Percentiles rank a stretch among this genome's conserved stretches.
Conservation (phyloP, 2,797 vertebrate genomes). For the Myotis pilosus region DNA sequence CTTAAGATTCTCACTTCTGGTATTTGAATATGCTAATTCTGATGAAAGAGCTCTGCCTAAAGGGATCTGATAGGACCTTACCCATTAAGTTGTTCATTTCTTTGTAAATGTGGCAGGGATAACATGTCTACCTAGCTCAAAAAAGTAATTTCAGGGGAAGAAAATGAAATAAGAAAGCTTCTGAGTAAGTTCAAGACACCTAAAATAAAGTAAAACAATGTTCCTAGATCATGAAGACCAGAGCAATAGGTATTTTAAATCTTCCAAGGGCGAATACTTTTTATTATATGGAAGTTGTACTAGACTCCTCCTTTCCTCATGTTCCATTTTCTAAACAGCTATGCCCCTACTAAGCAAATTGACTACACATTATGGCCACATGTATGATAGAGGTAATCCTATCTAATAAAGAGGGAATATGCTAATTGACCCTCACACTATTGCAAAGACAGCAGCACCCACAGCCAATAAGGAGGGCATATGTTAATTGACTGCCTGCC, state of each 20-base stretch:
- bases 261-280: constrained; percentile 34
- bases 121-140: background rate
- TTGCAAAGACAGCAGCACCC: too few relatives aligned
- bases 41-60: background rate
- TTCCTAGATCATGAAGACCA: constrained; percentile 40
- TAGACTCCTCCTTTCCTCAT: constrained; percentile 10
- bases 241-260: background rate
- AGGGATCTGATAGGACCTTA: background rate
- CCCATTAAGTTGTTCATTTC: background rate
- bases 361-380: constrained; percentile 36
- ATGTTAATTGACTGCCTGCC: too few relatives aligned
- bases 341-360: constrained; percentile 69
- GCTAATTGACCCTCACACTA: too few relatives aligned
- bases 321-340: constrained; percentile 52
- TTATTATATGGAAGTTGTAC: constrained; percentile 5
- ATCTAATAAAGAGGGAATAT: too few relatives aligned
- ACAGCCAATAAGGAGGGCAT: too few relatives aligned
- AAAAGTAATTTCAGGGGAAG: background rate
- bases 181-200: background rate
- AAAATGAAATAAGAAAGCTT: constrained; percentile 1
- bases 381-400: constrained; percentile 52
- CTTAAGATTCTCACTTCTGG: background rate
- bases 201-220: constrained; percentile 14
- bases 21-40: background rate
- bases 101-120: background rate